Base-by-base conservation (phyloP, 2,888 invertebrate genomes). In the Drosophila sordidapex region DNA sequence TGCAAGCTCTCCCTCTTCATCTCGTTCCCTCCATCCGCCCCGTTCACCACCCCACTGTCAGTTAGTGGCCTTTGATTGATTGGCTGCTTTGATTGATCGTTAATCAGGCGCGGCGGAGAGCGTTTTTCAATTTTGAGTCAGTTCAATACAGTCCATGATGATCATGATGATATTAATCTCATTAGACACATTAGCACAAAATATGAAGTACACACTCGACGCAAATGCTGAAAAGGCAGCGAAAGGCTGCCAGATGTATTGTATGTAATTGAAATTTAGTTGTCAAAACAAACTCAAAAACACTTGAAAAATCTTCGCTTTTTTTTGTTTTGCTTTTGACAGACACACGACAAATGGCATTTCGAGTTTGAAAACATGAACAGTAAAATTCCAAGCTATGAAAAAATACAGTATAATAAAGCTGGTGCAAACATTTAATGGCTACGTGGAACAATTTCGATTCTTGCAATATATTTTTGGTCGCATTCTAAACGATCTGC, bases 51-150 rank as follows among this genome's bases (percentile, higher is more conserved):
- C 21, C 13, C 33, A 11, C 56, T 66, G 58, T 57, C 70, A 63
- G 48, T 49, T 53, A 29, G 49, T 43, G 61, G 57, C 59, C 49
- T 35, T 64, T 81, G 82, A 83, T 76, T 85, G 83, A 80, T 85
- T 81, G 78, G 70, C 64, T 65, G 59, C 59, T 70, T 74, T 76
- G 76, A 84, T 80, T 80, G 74, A 84, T 71, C 82, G 73, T 53
- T 69, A 57, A 53, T 21, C 58, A 57, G 61, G 43, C 51, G 62
- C 65, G 25, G 53, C 46, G 40, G 13, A 11, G 18, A 36, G 27
- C n/a, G 27, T 40, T 33, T 35, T 73, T 77, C 53, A 73, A 73
- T 74, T 69, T 61, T 56, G 49, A 70, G 51, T 60, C 51, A 63
- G 63, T 70, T 66, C 57, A 54, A 54, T 29, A 61, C 58, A 73